Evolutionary conservation across 2,797 vertebrate genomes (phyloP).

Genomic region (Hyperoplus lanceolatus): DNA sequence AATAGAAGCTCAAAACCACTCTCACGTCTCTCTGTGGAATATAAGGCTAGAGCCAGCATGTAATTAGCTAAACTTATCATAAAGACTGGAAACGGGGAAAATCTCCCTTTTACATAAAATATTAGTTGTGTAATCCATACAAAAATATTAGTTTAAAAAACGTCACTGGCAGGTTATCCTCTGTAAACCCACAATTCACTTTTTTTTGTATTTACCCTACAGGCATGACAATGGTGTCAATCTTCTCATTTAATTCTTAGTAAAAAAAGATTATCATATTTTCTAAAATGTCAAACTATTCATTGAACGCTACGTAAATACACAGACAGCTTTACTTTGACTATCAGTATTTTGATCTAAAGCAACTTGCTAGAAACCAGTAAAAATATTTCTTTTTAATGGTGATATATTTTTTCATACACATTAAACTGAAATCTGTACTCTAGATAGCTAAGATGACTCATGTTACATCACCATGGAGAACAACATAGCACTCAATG

Average conservation of each 20-base stretch:
- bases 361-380: no score
- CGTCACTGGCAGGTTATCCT: background rate
- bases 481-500: conserved; percentile 5
- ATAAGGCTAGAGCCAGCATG: background rate
- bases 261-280: no score
- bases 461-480: background rate
- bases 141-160: background rate
- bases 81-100: background rate
- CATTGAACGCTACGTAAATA: no score
- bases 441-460: background rate
- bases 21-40: background rate
- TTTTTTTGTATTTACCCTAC: background rate
- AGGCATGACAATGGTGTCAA: background rate
- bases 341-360: no score
- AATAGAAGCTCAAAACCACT: background rate
- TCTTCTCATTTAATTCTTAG: background rate
- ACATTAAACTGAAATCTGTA: no score
- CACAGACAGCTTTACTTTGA: no score
- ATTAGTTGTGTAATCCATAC: background rate
- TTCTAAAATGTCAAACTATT: no score
- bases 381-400: no score
- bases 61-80: background rate
- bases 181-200: background rate
- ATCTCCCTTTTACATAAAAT: background rate
- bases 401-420: no score